Percentiles rank a stretch among this genome's conserved stretches.
Conservation (phyloP, 2,797 vertebrate species). For the Halcyon smyrnensis region DNA sequence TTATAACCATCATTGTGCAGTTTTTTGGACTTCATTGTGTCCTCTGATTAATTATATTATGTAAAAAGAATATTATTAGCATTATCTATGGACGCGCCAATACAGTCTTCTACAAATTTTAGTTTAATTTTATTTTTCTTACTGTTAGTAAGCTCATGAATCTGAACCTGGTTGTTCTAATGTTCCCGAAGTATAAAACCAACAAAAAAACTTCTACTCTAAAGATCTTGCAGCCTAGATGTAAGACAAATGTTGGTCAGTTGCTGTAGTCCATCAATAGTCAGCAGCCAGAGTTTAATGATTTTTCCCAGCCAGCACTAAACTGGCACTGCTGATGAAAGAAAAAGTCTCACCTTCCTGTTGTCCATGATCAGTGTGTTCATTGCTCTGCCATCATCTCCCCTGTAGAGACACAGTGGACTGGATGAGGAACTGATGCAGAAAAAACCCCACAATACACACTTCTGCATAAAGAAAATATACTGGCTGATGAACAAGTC, state of each 20-base stretch:
- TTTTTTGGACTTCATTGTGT: neutral
- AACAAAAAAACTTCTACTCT: fast-evolving
- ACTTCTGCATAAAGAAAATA: neutral
- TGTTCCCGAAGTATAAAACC: neutral
- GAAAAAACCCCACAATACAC: neutral
- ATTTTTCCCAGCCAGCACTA: neutral
- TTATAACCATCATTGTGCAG: neutral
- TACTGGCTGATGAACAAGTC: neutral
- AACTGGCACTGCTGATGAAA: neutral
- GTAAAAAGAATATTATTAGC: neutral
- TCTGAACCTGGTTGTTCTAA: neutral
- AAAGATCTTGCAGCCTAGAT: neutral
- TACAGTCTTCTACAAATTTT: neutral
- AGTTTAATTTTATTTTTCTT: neutral
- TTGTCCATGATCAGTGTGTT: neutral
- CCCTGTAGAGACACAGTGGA: neutral
- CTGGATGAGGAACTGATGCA: neutral
- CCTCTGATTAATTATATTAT: neutral
- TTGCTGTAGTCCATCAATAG: neutral
- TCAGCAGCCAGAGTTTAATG: neutral
- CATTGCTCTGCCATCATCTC: neutral
- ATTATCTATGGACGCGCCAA: neutral
- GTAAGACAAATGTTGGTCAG: neutral
- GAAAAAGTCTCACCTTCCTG: neutral
- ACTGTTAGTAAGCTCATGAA: neutral